Evolutionary conservation across 1,140 invertebrate genomes (phyloP), one percentile per base, ranked within the genome.

Genomic region (Nymphalis io): DNA sequence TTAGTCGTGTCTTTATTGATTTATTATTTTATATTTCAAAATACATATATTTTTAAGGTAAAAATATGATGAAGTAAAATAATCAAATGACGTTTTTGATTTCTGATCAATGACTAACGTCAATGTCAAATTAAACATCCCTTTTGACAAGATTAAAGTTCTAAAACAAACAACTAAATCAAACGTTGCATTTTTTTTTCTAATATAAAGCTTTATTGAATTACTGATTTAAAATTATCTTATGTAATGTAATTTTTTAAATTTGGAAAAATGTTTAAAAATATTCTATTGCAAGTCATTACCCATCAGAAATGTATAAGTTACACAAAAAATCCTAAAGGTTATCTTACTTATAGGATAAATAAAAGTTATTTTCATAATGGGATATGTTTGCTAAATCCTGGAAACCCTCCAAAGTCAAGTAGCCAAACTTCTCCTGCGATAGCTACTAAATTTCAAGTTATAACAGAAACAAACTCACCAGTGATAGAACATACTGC

Each of bases 401-500:
- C 93, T 58, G 91, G 87, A 76, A 87, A 89, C 60, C 91, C 88
- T 53, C 77, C 82, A 21, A 93, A 93, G 81, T 62, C 80, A 66
- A 91, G 91, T 79, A 82, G 57, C 60, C 39, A 62, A 62, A 71
- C 76, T 38, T 82, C 84, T 60, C 81, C 84, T 58, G 83, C 87
- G 42, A 81, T 93, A 61, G 73, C 82, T 44, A 75, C 73, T 44
- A 94, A 93, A 78, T 94, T 93, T 78, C 92, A 94, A 85, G 73
- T 93, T 44, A 94, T 95, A 80, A 89, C 93, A 0, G 95, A 96
- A 77, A 89, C 93, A 65, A 94, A 95, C 81, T 85, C 94, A 12
- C 72, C 89, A 0, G 79, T 95, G 60, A 94, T 96, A 69, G 93
- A 95, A 73, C 94, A 96, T 80, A 93, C 95, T 3, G 93, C 91